These are phyloP conservation scores for Xiphorhynchus elegans DNA, from an alignment of 2,113 vertebrate species.

Conservation along the genomic window DNA sequence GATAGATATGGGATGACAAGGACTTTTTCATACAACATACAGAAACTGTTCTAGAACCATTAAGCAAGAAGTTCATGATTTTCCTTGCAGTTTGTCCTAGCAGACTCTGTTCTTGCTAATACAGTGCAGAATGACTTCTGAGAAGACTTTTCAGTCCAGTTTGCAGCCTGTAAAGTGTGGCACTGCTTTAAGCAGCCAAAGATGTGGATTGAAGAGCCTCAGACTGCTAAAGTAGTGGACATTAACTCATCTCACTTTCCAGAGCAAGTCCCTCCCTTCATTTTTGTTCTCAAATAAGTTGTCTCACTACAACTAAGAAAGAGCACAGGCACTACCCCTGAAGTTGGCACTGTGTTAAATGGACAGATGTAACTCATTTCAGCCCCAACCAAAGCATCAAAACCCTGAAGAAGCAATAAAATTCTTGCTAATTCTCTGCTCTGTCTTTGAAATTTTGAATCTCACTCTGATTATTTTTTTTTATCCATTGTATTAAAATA, in stretches of 20 bases:
- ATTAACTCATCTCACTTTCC: background rate
- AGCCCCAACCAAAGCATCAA: background rate
- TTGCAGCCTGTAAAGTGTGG: background rate
- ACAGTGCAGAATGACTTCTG: background rate
- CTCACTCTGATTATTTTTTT: background rate
- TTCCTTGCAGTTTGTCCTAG: background rate
- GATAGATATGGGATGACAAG: background rate
- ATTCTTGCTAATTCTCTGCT: background rate
- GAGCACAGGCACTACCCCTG: background rate
- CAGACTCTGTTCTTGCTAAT: background rate
- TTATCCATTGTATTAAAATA: background rate
- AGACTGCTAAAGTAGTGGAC: background rate
- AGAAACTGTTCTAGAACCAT: background rate
- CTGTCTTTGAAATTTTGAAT: background rate
- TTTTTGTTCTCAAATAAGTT: background rate
- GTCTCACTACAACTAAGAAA: background rate
- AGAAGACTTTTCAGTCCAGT: background rate
- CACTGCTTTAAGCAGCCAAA: background rate
- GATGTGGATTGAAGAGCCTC: background rate
- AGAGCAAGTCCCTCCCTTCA: background rate
- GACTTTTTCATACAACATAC: background rate
- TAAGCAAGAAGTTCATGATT: background rate
- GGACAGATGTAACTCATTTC: background rate
- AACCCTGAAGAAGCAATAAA: background rate
- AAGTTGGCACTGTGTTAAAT: background rate